A percentile compares a stretch with the other conserved stretches of the same genome.
These are phyloP conservation scores for Apis florea DNA, from an alignment of 1,140 invertebrate species.

Conservation along the genomic window DNA sequence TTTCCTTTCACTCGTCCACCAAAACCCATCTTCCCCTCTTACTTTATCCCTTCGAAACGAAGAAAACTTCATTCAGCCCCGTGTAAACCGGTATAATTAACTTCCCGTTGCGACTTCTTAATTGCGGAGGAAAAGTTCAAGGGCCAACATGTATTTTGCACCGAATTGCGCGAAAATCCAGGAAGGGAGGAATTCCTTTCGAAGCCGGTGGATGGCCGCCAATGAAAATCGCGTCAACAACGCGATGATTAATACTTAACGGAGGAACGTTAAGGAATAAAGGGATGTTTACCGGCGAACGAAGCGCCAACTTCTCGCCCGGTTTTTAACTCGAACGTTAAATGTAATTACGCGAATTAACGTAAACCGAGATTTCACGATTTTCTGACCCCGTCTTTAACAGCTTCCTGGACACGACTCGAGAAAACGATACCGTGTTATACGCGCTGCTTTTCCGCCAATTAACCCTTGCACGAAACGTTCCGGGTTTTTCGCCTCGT, in stretches of 20 bases:
- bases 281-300: conserved; percentile 16
- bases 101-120: conserved; percentile 47
- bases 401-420: neutral
- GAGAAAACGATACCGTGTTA: neutral
- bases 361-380: neutral
- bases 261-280: neutral
- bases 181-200: neutral
- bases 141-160: conserved; percentile 24
- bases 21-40: neutral
- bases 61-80: conserved; percentile 38
- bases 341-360: neutral
- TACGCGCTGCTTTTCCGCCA: neutral
- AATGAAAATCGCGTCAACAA: conserved; percentile 24
- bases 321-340: neutral
- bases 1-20: neutral
- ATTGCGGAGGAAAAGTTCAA: conserved; percentile 49
- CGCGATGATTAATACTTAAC: conserved; percentile 23
- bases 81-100: conserved; percentile 49
- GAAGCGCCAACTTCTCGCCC: neutral
- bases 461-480: neutral
- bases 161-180: conserved; percentile 3
- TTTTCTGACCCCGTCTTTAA: neutral
- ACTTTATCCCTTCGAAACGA: neutral
- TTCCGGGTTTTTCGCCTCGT: neutral
- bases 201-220: neutral